phyloP scores from a whole-genome alignment of 2,113 vertebrate genomes.

The Pipa parva region DNA sequence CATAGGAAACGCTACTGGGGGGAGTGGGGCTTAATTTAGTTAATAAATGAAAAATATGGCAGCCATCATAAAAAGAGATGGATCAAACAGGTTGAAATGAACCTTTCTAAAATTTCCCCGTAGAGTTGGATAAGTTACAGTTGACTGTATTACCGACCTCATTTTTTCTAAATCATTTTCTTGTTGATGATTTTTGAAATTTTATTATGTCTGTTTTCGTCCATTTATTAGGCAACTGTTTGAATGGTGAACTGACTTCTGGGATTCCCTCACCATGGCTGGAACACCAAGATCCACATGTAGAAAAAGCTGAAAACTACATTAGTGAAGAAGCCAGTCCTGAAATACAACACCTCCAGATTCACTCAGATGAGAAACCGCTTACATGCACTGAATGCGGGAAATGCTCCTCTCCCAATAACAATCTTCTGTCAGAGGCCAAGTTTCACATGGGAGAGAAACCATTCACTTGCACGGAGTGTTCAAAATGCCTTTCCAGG shows the following conservation, averaged over 20 bases:
- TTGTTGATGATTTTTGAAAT: neutral
- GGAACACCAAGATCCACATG: neutral
- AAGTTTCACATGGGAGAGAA: neutral
- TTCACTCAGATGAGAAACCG: neutral
- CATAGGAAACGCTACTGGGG: too few species aligned
- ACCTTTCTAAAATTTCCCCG: too few species aligned
- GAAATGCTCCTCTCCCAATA: neutral
- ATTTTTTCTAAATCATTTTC: too few species aligned
- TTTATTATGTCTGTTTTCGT: too few species aligned
- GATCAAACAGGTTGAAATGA: too few species aligned
- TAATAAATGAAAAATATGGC: too few species aligned
- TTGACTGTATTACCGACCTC: too few species aligned
- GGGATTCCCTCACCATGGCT: neutral
- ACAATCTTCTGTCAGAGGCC: neutral
- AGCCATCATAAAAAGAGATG: too few species aligned
- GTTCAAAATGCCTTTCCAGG: neutral
- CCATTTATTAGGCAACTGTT: neutral
- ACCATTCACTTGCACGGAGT: neutral
- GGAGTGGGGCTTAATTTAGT: too few species aligned
- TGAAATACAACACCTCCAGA: neutral
- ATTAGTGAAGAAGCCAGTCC: neutral
- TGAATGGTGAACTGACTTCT: neutral
- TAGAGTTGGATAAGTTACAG: too few species aligned
- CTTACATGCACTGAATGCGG: slow-evolving; percentile 1
- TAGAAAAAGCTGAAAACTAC: neutral